phyloP scores from a whole-genome alignment of 2,113 vertebrate species.

The Callorhinus ursinus region DNA sequence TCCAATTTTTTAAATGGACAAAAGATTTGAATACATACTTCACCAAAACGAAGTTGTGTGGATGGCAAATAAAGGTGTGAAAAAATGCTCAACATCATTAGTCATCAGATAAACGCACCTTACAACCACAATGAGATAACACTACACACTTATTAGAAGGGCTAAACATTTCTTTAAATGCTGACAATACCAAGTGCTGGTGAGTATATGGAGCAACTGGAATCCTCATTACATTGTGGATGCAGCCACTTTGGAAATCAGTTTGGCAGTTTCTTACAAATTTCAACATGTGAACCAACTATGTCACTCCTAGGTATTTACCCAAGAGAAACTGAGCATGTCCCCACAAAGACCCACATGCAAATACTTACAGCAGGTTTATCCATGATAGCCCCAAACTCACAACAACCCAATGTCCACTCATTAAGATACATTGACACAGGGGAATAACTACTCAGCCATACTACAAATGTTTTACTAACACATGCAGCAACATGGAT shows the following conservation, averaged over 20 bases:
- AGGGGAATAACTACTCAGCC: background rate
- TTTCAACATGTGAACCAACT: background rate
- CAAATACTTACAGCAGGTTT: background rate
- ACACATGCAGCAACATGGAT: background rate
- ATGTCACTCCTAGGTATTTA: background rate
- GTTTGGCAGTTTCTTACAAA: background rate
- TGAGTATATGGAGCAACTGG: background rate
- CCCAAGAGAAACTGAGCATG: background rate
- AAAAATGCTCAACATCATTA: background rate
- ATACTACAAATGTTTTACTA: background rate
- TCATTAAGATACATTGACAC: background rate
- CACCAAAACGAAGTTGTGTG: background rate
- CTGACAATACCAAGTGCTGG: background rate
- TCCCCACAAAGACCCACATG: background rate
- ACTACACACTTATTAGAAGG: background rate
- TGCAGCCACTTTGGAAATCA: background rate
- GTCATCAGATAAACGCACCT: background rate
- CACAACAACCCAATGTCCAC: background rate
- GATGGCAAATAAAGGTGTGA: background rate
- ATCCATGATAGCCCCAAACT: background rate
- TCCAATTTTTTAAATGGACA: background rate
- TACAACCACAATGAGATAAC: background rate
- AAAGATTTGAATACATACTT: background rate
- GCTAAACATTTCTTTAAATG: background rate
- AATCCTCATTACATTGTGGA: background rate